phyloP scores from a whole-genome alignment of 2,113 vertebrate species.

The Gnathonemus longibarbis region DNA sequence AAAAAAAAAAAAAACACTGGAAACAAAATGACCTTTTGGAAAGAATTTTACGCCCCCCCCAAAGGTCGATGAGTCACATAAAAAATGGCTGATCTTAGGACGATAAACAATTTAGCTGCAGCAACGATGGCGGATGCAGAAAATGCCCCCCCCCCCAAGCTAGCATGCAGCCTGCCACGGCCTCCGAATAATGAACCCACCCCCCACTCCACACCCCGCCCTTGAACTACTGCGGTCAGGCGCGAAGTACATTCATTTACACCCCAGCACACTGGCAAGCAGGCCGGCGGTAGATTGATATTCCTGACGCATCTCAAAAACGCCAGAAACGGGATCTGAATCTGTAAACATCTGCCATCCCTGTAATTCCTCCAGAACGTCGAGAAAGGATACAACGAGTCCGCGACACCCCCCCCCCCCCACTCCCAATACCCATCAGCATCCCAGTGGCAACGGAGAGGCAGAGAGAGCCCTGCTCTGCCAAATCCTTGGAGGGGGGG shows the following conservation, averaged over 20 bases:
- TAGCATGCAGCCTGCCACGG: neutral
- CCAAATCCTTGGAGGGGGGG: neutral
- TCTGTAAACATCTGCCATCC: constrained; percentile 41
- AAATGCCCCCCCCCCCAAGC: neutral
- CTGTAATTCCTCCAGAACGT: constrained; percentile 30
- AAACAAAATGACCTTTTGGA: neutral
- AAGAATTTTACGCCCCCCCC: neutral
- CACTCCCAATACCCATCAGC: neutral
- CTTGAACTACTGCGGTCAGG: neutral
- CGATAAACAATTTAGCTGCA: neutral
- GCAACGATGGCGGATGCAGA: neutral
- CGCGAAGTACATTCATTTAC: constrained; percentile 23
- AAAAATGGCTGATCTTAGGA: neutral
- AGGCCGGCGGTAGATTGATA: constrained; percentile 37
- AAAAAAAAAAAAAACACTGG: neutral
- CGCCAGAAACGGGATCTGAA: constrained; percentile 36
- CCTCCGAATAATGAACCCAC: constrained; percentile 39
- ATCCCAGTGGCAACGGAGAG: neutral
- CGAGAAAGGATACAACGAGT: neutral
- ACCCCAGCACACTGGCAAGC: constrained; percentile 21
- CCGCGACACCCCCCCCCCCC: constrained; percentile 14
- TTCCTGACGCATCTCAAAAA: constrained; percentile 37
- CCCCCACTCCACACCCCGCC: neutral
- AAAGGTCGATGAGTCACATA: neutral
- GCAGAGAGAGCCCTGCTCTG: neutral